These are phyloP conservation scores for Cryptocephalus primarius DNA, from an alignment of 2,888 invertebrate species.

Conservation along the genomic window DNA sequence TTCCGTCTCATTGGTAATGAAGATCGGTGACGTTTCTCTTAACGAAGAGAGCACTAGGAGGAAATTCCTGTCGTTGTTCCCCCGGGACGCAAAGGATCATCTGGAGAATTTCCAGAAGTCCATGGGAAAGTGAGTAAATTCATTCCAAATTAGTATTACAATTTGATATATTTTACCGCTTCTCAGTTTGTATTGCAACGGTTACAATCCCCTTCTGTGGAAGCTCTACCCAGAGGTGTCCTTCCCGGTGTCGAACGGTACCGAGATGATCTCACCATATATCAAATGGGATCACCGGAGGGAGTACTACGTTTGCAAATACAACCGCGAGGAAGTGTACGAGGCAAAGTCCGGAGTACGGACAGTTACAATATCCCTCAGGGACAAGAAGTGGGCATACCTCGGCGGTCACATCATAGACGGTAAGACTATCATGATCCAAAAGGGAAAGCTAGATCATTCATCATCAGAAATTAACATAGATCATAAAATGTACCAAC, in stretches of 20 bases:
- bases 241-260: slow-evolving; percentile 68
- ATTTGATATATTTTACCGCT: neutral
- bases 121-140: slow-evolving; percentile 11
- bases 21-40: slow-evolving; percentile 7
- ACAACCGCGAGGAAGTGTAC: slow-evolving; percentile 5
- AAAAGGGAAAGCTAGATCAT: neutral
- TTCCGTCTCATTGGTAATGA: slow-evolving; percentile 15
- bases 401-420: slow-evolving; percentile 76
- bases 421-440: slow-evolving; percentile 18
- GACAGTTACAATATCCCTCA: slow-evolving; percentile 4
- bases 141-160: neutral
- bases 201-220: slow-evolving; percentile 62
- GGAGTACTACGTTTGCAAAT: slow-evolving; percentile 53
- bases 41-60: slow-evolving; percentile 1
- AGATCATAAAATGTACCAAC: neutral
- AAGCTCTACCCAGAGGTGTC: slow-evolving; percentile 64
- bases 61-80: slow-evolving; percentile 2
- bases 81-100: slow-evolving; percentile 1
- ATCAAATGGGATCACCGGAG: slow-evolving; percentile 83
- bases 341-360: slow-evolving; percentile 4
- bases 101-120: slow-evolving; percentile 5
- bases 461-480: too few species aligned
- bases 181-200: slow-evolving; percentile 62
- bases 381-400: slow-evolving; percentile 53
- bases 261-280: slow-evolving; percentile 48